Evolutionary conservation across 2,113 vertebrate species (phyloP), one percentile per base, ranked within the genome.

Genomic region (Pheucticus melanocephalus): DNA sequence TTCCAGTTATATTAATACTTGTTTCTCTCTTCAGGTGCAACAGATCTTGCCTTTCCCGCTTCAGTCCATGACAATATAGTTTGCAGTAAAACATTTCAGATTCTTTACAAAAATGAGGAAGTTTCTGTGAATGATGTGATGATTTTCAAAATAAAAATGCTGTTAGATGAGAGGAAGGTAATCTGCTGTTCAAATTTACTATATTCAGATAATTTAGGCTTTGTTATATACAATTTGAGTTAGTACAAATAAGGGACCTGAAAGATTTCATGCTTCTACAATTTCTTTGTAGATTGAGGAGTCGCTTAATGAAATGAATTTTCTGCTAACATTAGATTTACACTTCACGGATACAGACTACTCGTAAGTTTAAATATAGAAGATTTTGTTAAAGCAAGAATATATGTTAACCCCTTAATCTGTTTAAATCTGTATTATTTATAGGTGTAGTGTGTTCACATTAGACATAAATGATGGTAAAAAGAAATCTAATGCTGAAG

Each of bases 51-150:
- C 25, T 99, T 99, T 96, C 99, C 99, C 92, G 99, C 99, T 85
- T 98, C 98, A 66, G 97, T 99, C 93, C 99, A 99, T 95, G 99
- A 99, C 93, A 99, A 99, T 77, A 79, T 98, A 90, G 98, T 99
- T 98, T 99, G 98, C 97, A 99, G 99, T 98, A 99, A 99, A 98
- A 99, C 99, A 30, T 99, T 99, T 98, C 99, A 99, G 96, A 99
- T 99, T 97, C 98, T 99, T 56, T 99, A 99, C 96, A 99, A 99
- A 98, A 99, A 99, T 87, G 99, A 99, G 94, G 99, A 99, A 93
- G 98, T 99, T 92, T 97, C 98, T 80, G 98, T 99, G 93, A 99
- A 99, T 7, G 99, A 99, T 66, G 99, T 99, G 90, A 98, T 99
- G 93, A 97, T 99, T 94, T 99, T 99, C 97, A 99, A 99, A 98